Evolutionary conservation across 2,113 vertebrate species (phyloP).

Genomic region (Cyphomyrus plagiostoma): DNA sequence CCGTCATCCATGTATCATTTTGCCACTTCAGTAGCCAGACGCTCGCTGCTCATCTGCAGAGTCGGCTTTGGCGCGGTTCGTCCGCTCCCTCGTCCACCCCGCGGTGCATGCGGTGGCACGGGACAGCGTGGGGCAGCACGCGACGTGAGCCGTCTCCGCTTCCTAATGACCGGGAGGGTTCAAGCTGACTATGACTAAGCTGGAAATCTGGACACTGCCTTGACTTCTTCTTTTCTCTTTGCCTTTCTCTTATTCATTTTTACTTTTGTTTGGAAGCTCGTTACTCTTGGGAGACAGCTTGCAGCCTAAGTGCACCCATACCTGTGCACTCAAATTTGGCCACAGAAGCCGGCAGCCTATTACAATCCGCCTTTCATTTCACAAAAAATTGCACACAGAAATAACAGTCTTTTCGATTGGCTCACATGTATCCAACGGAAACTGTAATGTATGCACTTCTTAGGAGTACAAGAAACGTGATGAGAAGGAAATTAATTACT

Average conservation of each 20-base stretch:
- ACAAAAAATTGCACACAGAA: neutral
- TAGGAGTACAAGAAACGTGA: neutral
- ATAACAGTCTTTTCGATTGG: neutral
- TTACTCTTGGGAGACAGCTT: neutral
- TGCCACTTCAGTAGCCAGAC: neutral
- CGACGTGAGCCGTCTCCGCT: neutral
- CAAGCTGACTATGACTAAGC: neutral
- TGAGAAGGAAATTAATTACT: neutral
- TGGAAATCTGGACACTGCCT: neutral
- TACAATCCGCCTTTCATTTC: neutral
- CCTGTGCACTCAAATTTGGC: neutral
- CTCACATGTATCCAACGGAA: neutral
- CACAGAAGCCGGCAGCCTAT: neutral
- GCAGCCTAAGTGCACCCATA: neutral
- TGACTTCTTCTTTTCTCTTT: too few species aligned
- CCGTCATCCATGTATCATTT: neutral
- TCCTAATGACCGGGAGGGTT: neutral
- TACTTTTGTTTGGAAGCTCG: neutral
- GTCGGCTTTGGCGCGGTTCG: neutral
- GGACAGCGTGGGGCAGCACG: neutral
- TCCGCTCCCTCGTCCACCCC: neutral
- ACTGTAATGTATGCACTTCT: neutral
- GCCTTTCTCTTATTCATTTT: neutral
- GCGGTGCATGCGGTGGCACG: neutral
- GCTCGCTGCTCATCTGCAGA: neutral